Evolutionary conservation across 2,113 vertebrate genomes (phyloP).

Genomic region (Acrocephalus arundinaceus): DNA sequence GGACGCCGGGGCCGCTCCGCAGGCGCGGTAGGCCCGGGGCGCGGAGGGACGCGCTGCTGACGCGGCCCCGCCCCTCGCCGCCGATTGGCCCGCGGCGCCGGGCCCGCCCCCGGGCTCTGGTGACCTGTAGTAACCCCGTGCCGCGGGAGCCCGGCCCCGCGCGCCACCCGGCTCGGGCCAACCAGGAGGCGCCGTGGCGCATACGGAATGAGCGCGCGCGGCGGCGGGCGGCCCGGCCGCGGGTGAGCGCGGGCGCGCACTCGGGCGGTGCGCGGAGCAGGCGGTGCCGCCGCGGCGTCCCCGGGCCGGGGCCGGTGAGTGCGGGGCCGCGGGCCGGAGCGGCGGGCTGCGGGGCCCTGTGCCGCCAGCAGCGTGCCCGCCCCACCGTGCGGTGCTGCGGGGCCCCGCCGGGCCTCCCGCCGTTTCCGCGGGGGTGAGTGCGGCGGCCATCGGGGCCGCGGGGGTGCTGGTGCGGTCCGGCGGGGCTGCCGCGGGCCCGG

Average conservation of each 20-base stretch:
- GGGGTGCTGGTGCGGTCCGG: not conserved
- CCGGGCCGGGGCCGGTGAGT: too few relatives aligned
- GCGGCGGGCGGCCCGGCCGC: too few relatives aligned
- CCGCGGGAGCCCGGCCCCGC: not conserved
- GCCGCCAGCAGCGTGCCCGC: too few relatives aligned
- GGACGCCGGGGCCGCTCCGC: not conserved
- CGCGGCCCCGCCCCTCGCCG: not conserved
- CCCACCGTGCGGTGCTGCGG: not conserved
- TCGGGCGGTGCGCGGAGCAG: too few relatives aligned
- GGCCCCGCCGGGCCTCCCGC: not conserved
- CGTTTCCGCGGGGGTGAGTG: not conserved
- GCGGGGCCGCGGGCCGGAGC: too few relatives aligned
- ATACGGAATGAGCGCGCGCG: not conserved
- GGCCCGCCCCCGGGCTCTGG: not conserved
- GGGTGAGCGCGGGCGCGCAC: too few relatives aligned
- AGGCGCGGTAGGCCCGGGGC: not conserved
- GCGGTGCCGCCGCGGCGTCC: too few relatives aligned
- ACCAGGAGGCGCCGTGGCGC: not conserved
- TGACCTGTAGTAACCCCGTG: not conserved
- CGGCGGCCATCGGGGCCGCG: not conserved
- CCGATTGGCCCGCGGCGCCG: not conserved
- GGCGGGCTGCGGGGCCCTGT: too few relatives aligned
- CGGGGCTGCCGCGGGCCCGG: not conserved
- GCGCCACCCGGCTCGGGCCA: not conserved
- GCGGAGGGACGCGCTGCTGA: not conserved